phyloP scores from a whole-genome alignment of 2,113 vertebrate genomes.

The Rhinoderma darwinii region DNA sequence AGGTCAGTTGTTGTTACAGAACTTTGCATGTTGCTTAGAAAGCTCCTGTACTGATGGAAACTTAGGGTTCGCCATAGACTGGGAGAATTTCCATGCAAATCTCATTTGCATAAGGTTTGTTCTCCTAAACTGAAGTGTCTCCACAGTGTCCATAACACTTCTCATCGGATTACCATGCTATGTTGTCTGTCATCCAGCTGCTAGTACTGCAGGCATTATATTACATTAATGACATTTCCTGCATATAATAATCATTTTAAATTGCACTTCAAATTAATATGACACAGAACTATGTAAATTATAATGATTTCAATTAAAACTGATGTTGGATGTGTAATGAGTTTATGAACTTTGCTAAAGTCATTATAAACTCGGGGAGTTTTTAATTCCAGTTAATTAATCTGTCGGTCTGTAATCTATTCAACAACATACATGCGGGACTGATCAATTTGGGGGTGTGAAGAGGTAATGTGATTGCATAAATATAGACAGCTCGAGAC shows the following conservation, averaged over 20 bases:
- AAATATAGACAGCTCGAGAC: not conserved
- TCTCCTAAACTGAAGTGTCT: not conserved
- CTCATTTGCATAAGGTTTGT: not conserved
- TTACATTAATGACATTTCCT: constrained; percentile 29
- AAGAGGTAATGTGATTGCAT: not conserved
- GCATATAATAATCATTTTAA: constrained; percentile 30
- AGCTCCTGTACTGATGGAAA: not conserved
- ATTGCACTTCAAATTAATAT: constrained; percentile 40
- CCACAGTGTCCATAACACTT: not conserved
- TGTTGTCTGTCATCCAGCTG: not conserved
- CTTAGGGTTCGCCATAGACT: not conserved
- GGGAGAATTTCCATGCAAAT: not conserved
- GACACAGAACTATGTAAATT: constrained; percentile 42
- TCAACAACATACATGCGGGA: not conserved
- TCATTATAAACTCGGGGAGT: constrained; percentile 16
- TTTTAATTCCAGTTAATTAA: constrained; percentile 47
- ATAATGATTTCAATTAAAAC: constrained; percentile 48
- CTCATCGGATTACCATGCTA: not conserved
- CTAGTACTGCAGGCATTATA: constrained; percentile 1
- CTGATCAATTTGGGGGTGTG: not conserved
- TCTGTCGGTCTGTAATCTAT: constrained; percentile 15
- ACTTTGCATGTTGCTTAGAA: not conserved
- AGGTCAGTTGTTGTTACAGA: too few species aligned
- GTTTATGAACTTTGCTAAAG: constrained; percentile 44
- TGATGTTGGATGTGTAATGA: constrained; percentile 43